phyloP scores from a whole-genome alignment of 1,140 invertebrate genomes.

The Globodera rostochiensis region DNA sequence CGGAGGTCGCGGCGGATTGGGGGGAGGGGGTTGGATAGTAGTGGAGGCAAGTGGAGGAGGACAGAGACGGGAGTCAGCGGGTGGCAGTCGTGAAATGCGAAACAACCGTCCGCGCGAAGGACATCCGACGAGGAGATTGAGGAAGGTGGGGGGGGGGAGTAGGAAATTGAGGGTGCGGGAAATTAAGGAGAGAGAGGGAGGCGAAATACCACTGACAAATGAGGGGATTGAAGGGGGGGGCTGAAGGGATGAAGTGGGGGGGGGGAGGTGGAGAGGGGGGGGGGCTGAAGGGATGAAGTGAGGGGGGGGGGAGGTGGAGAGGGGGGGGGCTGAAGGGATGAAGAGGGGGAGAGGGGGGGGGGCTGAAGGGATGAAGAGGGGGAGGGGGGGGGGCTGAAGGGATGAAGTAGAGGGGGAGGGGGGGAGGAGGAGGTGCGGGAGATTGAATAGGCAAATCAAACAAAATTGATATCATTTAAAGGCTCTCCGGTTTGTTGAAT shows the following conservation, averaged over 20 bases:
- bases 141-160: not conserved
- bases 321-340: not conserved
- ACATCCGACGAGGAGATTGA: not conserved
- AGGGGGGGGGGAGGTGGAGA: not conserved
- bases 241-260: not conserved
- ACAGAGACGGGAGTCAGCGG: too few relatives aligned
- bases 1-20: not conserved
- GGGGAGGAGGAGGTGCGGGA: not conserved
- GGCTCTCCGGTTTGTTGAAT: too few relatives aligned
- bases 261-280: too few relatives aligned
- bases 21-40: too few relatives aligned
- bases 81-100: not conserved
- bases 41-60: too few relatives aligned
- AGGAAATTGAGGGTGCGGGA: not conserved
- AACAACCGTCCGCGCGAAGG: constrained; percentile 1
- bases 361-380: not conserved
- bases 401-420: too few relatives aligned
- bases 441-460: too few relatives aligned
- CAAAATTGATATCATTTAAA: too few relatives aligned
- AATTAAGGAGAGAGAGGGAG: too few relatives aligned
- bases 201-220: not conserved
- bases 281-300: not conserved
- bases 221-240: not conserved
- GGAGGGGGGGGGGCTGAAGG: too few relatives aligned
- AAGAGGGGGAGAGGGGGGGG: not conserved